A percentile compares a stretch with the other conserved stretches of the same genome.
These are phyloP conservation scores for Drosophila peninsularis DNA, from an alignment of 2,888 invertebrate species.

Conservation along the genomic window DNA sequence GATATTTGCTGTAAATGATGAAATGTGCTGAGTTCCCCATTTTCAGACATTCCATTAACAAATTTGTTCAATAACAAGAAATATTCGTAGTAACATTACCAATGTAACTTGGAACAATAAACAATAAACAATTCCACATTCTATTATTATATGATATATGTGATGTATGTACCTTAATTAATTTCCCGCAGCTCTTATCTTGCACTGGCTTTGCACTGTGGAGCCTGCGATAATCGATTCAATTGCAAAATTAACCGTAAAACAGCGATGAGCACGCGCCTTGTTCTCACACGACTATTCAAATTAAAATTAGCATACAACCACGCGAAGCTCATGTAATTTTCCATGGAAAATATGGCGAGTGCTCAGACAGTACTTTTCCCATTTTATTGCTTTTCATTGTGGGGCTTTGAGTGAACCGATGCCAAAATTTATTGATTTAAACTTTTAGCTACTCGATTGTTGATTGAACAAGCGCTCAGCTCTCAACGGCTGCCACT, in stretches of 20 bases:
- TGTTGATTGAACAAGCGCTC: constrained; percentile 61
- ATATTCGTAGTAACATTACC: background rate
- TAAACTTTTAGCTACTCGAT: constrained; percentile 69
- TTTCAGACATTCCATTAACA: too few species aligned
- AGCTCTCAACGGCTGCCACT: constrained; percentile 68
- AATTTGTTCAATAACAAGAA: too few species aligned
- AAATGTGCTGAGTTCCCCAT: too few species aligned
- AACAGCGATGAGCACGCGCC: constrained; percentile 60
- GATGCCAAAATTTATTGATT: constrained; percentile 69
- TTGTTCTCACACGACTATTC: constrained; percentile 68
- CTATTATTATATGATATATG: too few species aligned
- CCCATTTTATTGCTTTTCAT: constrained; percentile 28
- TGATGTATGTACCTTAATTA: background rate
- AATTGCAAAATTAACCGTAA: constrained; percentile 57
- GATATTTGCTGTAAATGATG: background rate
- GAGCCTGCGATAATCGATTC: constrained; percentile 21
- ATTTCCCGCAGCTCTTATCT: background rate
- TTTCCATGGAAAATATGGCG: constrained; percentile 72
- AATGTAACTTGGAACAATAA: background rate
- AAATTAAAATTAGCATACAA: constrained; percentile 76
- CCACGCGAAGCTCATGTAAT: constrained; percentile 57
- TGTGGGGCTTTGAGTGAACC: constrained; percentile 48
- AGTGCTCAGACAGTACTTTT: constrained; percentile 38
- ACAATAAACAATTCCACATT: background rate
- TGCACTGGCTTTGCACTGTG: constrained; percentile 9